Evolutionary conservation across 2,113 vertebrate species (phyloP), one percentile per base, ranked within the genome.

Genomic region (Fregata magnificens): DNA sequence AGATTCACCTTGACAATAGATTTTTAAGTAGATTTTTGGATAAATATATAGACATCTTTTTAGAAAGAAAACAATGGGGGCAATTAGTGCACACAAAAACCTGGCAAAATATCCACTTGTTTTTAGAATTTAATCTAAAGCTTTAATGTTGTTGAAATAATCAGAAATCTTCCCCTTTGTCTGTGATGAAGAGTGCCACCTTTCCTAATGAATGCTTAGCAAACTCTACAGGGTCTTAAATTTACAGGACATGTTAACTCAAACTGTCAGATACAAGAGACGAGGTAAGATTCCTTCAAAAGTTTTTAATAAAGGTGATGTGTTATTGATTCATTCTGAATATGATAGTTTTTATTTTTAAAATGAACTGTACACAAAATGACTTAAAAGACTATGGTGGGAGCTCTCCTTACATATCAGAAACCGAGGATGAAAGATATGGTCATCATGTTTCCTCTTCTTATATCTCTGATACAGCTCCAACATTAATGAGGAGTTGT

Each of bases 331-430:
- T n/a, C 10, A 58, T 62, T 66, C 49, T 58, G 42, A 80, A 53
- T 77, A 29, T 55, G 11, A 21, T 4, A 59, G 6, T 18, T 53
- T 76, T 53, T 74, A 16, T 62, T 58, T 70, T 62, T 36, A 25
- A 53, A 82, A 71, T 40, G 1, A 18, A 31, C 26, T 72, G 21
- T 44, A 67, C 29, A 42, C 6, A 32, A 71, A 67, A 8, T 67
- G n/a, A 63, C 29, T 10, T n/a, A 44, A 67, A 88, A 67, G 24
- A 53, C 9, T 4, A 1, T 47, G 9, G 32, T 44, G 13, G 16
- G n/a, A 73, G 4, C 9, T 49, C 22, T 36, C 12, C 0, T 2
- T 55, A 32, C 2, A 4, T 44, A 26, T 24, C 28, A 56, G 19
- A 59, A 72, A 42, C 34, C 15, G 19, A 71, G 29, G 22, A 65